Evolutionary conservation across 2,888 invertebrate genomes (phyloP).

Genomic region (Chloroclystis v-ata): DNA sequence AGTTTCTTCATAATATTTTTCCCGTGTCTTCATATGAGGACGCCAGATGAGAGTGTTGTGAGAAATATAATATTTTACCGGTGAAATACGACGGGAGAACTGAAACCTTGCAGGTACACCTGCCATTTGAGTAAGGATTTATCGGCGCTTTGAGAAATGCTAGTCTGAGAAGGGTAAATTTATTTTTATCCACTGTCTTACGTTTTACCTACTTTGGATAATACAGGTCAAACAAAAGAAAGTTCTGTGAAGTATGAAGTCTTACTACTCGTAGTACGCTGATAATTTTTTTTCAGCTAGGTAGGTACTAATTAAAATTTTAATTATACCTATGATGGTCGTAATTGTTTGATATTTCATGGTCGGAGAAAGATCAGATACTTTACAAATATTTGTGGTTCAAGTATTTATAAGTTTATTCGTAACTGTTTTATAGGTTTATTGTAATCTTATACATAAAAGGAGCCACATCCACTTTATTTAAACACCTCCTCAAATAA

Average conservation of each 20-base stretch:
- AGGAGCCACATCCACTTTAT: no score
- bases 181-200: conserved; percentile 4
- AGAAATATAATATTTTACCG: conserved; percentile 30
- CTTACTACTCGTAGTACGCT: no score
- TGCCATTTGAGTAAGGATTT: conserved; percentile 19
- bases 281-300: not conserved
- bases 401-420: not conserved
- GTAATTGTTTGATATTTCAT: no score
- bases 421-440: not conserved
- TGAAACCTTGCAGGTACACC: conserved; percentile 15
- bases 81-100: conserved; percentile 19
- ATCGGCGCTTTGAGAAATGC: conserved; percentile 13
- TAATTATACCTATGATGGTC: no score
- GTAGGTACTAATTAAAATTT: no score
- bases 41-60: conserved; percentile 42
- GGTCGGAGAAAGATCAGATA: not conserved
- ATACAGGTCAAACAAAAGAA: no score
- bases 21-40: conserved; percentile 43
- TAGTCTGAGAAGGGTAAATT: conserved; percentile 15
- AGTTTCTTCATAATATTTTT: conserved; percentile 41
- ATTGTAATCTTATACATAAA: no score
- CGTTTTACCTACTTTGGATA: not conserved
- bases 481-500: no score
- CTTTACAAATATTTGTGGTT: no score
- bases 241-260: no score